Evolutionary conservation across 2,797 vertebrate species (phyloP).

Genomic region (Heliangelus exortis): DNA sequence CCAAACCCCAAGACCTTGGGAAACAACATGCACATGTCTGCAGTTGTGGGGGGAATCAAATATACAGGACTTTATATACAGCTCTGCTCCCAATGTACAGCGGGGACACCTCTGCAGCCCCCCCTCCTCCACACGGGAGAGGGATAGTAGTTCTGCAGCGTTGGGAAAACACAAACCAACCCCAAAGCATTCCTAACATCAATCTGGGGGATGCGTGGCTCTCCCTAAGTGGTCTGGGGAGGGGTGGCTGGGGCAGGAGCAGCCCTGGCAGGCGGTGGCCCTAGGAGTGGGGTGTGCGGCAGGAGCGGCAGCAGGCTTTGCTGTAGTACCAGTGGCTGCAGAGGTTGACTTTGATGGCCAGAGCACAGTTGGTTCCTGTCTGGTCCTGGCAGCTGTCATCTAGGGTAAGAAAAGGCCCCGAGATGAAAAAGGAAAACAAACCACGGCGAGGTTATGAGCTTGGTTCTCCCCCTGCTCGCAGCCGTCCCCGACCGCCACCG

Average conservation of each 20-base stretch:
- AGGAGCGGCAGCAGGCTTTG: slow-evolving; percentile 97
- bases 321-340: slow-evolving; percentile 99
- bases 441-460: rapidly evolving
- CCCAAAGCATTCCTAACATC: not conserved
- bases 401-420: slow-evolving; percentile 24
- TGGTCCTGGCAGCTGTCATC: slow-evolving; percentile 98
- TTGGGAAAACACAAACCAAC: not conserved
- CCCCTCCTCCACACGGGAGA: not conserved
- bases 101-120: not conserved
- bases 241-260: not conserved
- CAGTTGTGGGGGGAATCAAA: not conserved
- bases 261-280: not conserved
- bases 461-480: rapidly evolving
- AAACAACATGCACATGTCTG: not conserved
- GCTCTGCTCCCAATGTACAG: not conserved
- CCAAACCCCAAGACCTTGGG: not conserved
- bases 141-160: not conserved
- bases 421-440: not conserved
- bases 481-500: rapidly evolving
- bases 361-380: slow-evolving; percentile 92
- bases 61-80: slow-evolving; percentile 19
- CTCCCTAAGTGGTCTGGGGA: not conserved
- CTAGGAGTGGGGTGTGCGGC: slow-evolving; percentile 80
- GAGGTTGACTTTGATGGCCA: slow-evolving; percentile 97
- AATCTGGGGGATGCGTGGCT: not conserved